Conservation (phyloP, 64 coral and sea anemone species). For the Pocillopora damicornis region DNA sequence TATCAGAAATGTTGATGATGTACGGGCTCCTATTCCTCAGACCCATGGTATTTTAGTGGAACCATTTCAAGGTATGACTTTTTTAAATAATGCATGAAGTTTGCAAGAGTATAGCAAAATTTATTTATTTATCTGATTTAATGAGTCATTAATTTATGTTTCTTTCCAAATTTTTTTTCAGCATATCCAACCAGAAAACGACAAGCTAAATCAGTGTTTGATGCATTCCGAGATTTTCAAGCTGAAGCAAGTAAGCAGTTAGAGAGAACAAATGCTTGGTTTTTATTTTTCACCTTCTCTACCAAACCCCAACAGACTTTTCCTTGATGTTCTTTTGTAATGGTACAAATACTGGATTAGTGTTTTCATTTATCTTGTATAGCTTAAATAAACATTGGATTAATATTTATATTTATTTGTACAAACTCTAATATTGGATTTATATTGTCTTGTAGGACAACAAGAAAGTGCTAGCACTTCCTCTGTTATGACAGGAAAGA, state of each 20-base stretch:
- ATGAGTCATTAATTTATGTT: too few relatives aligned
- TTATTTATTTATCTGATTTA: too few relatives aligned
- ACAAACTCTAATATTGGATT: too few relatives aligned
- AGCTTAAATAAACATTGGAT: too few relatives aligned
- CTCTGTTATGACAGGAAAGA: slow-evolving; percentile 41
- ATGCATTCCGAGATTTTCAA: slow-evolving; percentile 99
- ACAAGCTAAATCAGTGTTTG: slow-evolving; percentile 94
- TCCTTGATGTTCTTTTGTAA: too few relatives aligned
- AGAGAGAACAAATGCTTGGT: not conserved
- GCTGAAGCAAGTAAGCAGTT: slow-evolving; percentile 88
- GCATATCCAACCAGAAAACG: slow-evolving; percentile 68
- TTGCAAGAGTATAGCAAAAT: too few relatives aligned
- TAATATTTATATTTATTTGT: too few relatives aligned
- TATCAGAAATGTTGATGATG: slow-evolving; percentile 53
- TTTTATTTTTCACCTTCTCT: too few relatives aligned
- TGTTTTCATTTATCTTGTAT: too few relatives aligned
- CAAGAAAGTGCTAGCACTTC: slow-evolving; percentile 61
- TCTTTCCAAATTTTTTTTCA: not conserved
- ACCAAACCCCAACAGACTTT: too few relatives aligned
- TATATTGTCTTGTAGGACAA: slow-evolving; percentile 44
- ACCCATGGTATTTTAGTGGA: slow-evolving; percentile 85
- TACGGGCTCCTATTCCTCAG: slow-evolving; percentile 97
- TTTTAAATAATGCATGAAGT: not conserved
- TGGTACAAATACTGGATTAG: too few relatives aligned
- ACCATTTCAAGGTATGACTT: slow-evolving; percentile 70